phyloP scores from a whole-genome alignment of 37 sponge, comb jelly and placozoan species.

The Bolinopsis microptera region DNA sequence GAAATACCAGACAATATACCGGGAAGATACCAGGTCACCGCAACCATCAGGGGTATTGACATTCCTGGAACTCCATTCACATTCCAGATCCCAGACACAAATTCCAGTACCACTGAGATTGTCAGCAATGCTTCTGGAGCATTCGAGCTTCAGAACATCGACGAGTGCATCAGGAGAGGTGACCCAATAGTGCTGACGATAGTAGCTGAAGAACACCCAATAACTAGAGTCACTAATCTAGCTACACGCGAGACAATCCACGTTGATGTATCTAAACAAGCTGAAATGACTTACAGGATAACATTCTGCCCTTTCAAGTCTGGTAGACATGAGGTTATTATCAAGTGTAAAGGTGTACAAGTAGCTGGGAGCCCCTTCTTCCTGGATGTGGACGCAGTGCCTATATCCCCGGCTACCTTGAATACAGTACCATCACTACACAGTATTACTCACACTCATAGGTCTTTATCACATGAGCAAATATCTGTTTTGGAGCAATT shows the following conservation, averaged over 20 bases:
- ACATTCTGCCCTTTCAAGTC: not conserved
- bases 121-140: not conserved
- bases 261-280: not conserved
- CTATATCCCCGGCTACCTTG: not conserved
- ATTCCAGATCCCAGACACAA: slow-evolving; percentile 35
- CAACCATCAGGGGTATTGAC: not conserved
- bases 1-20: not conserved
- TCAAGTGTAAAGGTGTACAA: slow-evolving; percentile 26
- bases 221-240: slow-evolving; percentile 5
- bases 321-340: slow-evolving; percentile 5
- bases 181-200: slow-evolving; percentile 38
- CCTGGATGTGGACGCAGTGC: not conserved
- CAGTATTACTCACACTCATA: not conserved
- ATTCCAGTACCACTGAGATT: slow-evolving; percentile 10
- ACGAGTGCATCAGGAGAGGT: slow-evolving; percentile 9
- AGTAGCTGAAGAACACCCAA: not conserved
- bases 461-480: not conserved
- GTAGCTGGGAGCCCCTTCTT: slow-evolving; percentile 7
- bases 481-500: not conserved
- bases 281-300: not conserved
- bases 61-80: slow-evolving; percentile 24
- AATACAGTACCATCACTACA: not conserved
- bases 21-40: not conserved
- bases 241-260: slow-evolving; percentile 4
- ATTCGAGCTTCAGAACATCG: slow-evolving; percentile 15